These are phyloP conservation scores for Sebastes nivosus DNA, from an alignment of 2,797 vertebrate genomes.

Conservation along the genomic window DNA sequence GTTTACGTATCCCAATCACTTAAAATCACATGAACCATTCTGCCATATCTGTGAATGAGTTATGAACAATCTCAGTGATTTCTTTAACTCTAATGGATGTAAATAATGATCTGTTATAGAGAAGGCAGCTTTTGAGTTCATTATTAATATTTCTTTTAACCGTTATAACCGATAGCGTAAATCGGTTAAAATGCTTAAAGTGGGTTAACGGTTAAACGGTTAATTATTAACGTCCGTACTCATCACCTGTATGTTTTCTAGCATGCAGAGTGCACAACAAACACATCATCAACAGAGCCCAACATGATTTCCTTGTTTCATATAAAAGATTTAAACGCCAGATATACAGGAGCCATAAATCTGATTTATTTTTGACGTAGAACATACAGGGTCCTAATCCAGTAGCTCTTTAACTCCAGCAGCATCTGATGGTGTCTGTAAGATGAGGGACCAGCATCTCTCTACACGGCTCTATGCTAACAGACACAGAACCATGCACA, in stretches of 20 bases:
- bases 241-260: too few relatives aligned
- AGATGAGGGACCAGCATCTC: slow-evolving; percentile 1
- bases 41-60: not conserved
- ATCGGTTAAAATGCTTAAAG: too few relatives aligned
- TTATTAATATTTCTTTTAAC: too few relatives aligned
- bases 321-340: not conserved
- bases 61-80: not conserved
- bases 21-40: not conserved
- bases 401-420: not conserved
- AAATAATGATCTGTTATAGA: too few relatives aligned
- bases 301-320: not conserved
- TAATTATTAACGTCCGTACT: too few relatives aligned
- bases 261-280: too few relatives aligned
- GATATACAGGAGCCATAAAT: not conserved
- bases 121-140: too few relatives aligned
- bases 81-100: not conserved
- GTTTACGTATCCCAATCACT: not conserved
- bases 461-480: slow-evolving; percentile 11
- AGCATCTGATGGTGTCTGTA: not conserved
- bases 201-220: too few relatives aligned
- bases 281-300: too few relatives aligned
- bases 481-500: not conserved
- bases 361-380: not conserved
- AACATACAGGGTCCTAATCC: not conserved
- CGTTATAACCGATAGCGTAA: too few relatives aligned